phyloP scores from a whole-genome alignment of 2,888 invertebrate genomes.

The Cyclophora albipunctata region DNA sequence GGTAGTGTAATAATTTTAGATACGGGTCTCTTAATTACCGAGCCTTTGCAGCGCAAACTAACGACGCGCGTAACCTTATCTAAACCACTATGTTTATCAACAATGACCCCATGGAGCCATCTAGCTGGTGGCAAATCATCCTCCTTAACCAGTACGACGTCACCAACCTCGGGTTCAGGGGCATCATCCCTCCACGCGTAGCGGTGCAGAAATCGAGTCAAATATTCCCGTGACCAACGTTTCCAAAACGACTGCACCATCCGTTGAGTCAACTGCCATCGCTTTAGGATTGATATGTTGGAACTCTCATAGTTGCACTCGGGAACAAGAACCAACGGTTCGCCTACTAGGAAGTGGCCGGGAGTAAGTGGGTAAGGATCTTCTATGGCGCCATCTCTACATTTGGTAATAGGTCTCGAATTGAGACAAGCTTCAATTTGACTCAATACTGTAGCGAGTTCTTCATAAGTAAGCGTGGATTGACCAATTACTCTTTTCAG shows the following conservation, averaged over 20 bases:
- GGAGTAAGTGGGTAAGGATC: neutral
- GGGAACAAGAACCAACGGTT: neutral
- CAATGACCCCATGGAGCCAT: too few relatives aligned
- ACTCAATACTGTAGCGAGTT: too few relatives aligned
- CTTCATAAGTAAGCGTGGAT: too few relatives aligned
- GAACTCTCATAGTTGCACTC: neutral
- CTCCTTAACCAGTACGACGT: neutral
- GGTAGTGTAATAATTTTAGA: too few relatives aligned
- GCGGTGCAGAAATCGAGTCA: neutral
- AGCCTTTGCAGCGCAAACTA: too few relatives aligned
- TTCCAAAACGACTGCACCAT: neutral
- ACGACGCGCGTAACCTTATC: too few relatives aligned
- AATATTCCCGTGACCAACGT: slow-evolving; percentile 12
- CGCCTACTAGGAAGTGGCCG: neutral
- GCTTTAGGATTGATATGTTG: neutral
- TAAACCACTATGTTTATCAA: too few relatives aligned
- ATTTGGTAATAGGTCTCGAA: too few relatives aligned
- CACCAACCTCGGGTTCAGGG: neutral
- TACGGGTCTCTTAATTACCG: too few relatives aligned
- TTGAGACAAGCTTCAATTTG: too few relatives aligned
- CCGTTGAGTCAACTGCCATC: neutral
- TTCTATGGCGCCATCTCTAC: too few relatives aligned
- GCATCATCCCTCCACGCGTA: neutral
- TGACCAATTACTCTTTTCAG: too few relatives aligned
- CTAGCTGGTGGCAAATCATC: slow-evolving; percentile 1